Base-by-base conservation (phyloP, 2,888 invertebrate species). In the Epinotia nisella region DNA sequence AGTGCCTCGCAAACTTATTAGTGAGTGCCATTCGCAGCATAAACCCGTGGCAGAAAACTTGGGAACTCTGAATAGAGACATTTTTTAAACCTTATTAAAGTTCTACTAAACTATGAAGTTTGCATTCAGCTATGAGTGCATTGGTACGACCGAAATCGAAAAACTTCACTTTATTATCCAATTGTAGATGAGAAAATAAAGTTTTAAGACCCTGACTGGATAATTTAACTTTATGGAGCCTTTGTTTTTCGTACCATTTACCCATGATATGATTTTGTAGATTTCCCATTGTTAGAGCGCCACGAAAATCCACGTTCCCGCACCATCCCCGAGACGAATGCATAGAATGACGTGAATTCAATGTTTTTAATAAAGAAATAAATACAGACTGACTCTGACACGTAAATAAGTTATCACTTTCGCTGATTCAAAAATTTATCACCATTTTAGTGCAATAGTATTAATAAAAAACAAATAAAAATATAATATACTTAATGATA, bases 101-200 rank as follows among this genome's bases (percentile, higher is more conserved):
- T 64, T 64, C 29, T 51, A 41, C 24, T 41, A 51, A 55, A 62
- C 41, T 70, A 70, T 45, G 29, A 61, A 70, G 41, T 70, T 55
- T 41, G n/a, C n/a, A n/a, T 29, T 55, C 70, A 55, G 62, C 61
- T 62, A 19, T 24, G 53, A 17, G 19, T 45, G 70, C 61, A 61
- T 13, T 24, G 55, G 55, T 29, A 39, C 41, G 49, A 60, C 3
- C 24, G 7, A 21, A 24, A 56, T 56, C 56, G 24, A 45, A n/a
- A 59, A 53, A 69, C 21, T 60, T 61, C 24, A 60, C 11, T 24
- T 41, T 66, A 56, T 58, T 45, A 67, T 49, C 13, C 29, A 45
- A 67, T 58, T 49, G 45, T 17, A n/a, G 45, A 60, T 60, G 39
- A 2, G 60, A 60, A 60, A 41, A 19, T 19, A 41, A 3, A 21